Evolutionary conservation across 2,797 vertebrate genomes (phyloP).

Genomic region (Chiroxiphia lanceolata): DNA sequence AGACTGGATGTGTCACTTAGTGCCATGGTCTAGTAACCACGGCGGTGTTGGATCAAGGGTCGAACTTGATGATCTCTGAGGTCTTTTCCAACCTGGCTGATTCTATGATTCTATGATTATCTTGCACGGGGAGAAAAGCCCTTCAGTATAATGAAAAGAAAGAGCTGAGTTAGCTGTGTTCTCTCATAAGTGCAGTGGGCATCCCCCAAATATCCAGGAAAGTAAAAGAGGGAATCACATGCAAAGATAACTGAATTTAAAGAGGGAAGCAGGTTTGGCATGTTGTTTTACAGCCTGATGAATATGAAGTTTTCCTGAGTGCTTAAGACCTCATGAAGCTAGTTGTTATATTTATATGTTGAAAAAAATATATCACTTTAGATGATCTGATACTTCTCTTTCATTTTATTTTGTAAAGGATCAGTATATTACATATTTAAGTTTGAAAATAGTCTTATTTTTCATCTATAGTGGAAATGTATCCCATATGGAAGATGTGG

Average conservation of each 20-base stretch:
- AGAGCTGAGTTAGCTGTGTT: background rate
- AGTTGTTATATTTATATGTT: background rate
- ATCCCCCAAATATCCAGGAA: background rate
- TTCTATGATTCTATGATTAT: background rate
- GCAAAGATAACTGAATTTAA: background rate
- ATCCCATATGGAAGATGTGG: background rate
- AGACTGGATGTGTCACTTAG: too few relatives aligned
- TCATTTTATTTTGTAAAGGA: background rate
- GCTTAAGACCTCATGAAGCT: background rate
- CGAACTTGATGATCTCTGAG: too few relatives aligned
- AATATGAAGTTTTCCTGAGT: background rate
- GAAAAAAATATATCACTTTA: background rate
- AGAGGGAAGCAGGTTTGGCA: background rate
- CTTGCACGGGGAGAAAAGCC: background rate
- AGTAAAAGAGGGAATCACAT: background rate
- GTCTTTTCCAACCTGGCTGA: too few relatives aligned
- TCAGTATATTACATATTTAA: background rate
- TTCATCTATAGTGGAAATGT: background rate
- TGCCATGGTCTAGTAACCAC: too few relatives aligned
- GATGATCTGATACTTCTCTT: background rate
- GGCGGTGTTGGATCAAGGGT: too few relatives aligned
- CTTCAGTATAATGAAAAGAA: background rate
- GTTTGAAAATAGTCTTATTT: background rate
- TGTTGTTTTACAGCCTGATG: background rate
- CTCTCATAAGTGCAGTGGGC: background rate